Percentiles rank a stretch among this genome's conserved stretches.
Evolutionary conservation across 2,888 invertebrate species (phyloP).

Genomic region (Xestia ashworthii): DNA sequence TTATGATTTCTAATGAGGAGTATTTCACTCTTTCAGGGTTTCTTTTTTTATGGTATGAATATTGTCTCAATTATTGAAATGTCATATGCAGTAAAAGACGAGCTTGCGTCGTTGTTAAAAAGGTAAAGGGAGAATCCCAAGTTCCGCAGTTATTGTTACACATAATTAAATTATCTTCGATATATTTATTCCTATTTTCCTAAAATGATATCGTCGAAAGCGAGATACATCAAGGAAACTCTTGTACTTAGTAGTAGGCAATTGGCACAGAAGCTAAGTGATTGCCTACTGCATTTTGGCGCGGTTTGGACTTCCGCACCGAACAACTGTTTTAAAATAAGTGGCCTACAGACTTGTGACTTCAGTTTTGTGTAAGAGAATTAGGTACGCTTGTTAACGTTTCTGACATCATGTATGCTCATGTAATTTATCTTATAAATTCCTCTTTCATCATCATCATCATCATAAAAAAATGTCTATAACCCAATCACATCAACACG

Average conservation of each 20-base stretch:
- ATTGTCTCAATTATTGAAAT: no score
- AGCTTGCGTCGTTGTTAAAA: not conserved
- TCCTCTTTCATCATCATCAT: no score
- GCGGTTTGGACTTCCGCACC: not conserved
- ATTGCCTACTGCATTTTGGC: conserved; percentile 13
- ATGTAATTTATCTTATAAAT: no score
- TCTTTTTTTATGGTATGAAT: not conserved
- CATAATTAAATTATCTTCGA: not conserved
- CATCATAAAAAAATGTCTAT: no score
- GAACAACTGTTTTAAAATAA: not conserved
- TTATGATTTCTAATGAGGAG: not conserved
- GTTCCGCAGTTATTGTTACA: not conserved
- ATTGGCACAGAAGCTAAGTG: conserved; percentile 11
- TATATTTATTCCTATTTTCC: not conserved
- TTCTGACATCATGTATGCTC: not conserved
- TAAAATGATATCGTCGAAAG: not conserved
- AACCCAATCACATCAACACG: not conserved
- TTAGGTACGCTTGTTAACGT: not conserved
- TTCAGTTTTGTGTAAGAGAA: not conserved
- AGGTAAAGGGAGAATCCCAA: not conserved
- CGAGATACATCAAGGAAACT: not conserved
- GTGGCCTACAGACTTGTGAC: not conserved
- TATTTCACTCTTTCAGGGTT: not conserved
- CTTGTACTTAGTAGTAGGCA: not conserved
- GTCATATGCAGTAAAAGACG: no score